Evolutionary conservation across 2,797 vertebrate species (phyloP).

Genomic region (Cynopterus sphinx): DNA sequence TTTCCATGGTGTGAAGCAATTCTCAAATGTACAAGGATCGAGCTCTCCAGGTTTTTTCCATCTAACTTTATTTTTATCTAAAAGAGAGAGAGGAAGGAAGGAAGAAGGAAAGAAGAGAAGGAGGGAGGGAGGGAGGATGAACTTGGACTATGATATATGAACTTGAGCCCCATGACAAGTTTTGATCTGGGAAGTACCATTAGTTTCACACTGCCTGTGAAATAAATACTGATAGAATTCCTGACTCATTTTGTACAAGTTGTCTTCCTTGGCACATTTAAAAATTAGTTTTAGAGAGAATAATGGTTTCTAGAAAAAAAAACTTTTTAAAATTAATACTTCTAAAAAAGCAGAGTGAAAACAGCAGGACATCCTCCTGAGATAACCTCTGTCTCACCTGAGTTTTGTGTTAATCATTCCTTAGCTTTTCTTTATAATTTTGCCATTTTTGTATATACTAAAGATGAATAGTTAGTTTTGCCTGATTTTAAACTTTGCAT

Average conservation of each 20-base stretch:
- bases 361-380: background rate
- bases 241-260: background rate
- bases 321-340: background rate
- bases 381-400: background rate
- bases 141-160: background rate
- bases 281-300: background rate
- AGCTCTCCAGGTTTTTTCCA: background rate
- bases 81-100: background rate
- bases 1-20: background rate
- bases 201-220: background rate
- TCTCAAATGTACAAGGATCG: background rate
- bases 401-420: background rate
- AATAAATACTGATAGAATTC: background rate
- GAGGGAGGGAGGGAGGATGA: too few relatives aligned
- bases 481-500: background rate
- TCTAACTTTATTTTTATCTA: background rate
- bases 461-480: background rate
- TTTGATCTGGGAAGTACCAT: background rate
- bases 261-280: background rate
- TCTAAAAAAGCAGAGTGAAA: conserved; percentile 19
- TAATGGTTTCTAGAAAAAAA: background rate
- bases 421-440: background rate
- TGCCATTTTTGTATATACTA: background rate
- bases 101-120: too few relatives aligned
- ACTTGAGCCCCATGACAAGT: background rate